Base-by-base conservation (phyloP, 2,113 vertebrate genomes). In the Pseudorasbora parva region DNA sequence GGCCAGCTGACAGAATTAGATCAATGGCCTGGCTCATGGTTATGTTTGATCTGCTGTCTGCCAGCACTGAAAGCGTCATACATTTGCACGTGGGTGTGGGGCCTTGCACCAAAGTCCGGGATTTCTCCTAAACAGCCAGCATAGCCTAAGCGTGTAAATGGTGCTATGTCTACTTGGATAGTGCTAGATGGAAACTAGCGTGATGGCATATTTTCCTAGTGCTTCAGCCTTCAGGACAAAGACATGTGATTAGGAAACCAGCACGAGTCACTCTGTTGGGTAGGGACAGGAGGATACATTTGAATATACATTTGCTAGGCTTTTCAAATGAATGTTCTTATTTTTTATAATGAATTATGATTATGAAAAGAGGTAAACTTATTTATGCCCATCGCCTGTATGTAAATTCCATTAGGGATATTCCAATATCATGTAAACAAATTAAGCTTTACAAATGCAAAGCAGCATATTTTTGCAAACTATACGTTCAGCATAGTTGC, bases 151-250 rank as follows among this genome's bases (percentile, higher is more conserved):
- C 78, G 17, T 90, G 85, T 84, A 80, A 85, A 30, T 86, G 51
- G 47, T 87, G 88, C 87, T 89, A 89, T 89, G 89, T 76, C 87
- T 87, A 87, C 76, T 82, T 84, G 74, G 57, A 23, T 86, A 85
- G 82, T 85, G 89, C 85, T 60, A 72, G 19, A 88, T 92, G 93
- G 90, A 93, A 93, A 93, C 85, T 84, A 87, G 87, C 90, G 81
- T 75, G 85, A 87, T 90, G 88, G 79, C 90, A 93, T 92, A 93
- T 92, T 93, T 94, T 93, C 92, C 93, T 87, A 27, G 78, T 78
- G 85, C 88, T 88, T 82, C 85, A 84, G 45, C 12, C 88, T 88
- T 82, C 85, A 84, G 45, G 12, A 60, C 79, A 87, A 86, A 87
- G 84, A 87, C 90, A 85, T 87, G 90, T 90, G 91, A 92, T 90